Conservation (phyloP, 2,888 invertebrate genomes). For the Suillia variegata region DNA sequence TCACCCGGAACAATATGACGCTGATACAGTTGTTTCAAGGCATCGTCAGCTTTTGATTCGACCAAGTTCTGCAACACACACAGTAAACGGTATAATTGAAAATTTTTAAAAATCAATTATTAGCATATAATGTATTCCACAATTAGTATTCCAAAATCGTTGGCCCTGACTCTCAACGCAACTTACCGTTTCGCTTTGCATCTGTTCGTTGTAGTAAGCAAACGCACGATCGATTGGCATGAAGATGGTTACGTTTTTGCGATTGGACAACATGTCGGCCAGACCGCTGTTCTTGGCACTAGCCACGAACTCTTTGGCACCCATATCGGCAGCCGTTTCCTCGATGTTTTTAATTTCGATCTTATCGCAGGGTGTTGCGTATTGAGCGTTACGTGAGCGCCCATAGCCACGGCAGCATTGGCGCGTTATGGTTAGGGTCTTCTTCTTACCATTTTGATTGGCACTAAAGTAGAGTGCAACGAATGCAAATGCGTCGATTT, state of each 20-base stretch:
- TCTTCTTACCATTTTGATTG: constrained; percentile 66
- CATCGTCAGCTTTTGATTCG: constrained; percentile 51
- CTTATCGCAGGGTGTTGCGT: constrained; percentile 63
- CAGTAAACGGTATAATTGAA: constrained; percentile 9
- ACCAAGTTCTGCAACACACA: constrained; percentile 64
- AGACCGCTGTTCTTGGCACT: constrained; percentile 64
- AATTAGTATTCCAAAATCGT: neutral
- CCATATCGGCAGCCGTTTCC: constrained; percentile 66
- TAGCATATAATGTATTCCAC: neutral
- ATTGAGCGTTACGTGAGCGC: constrained; percentile 57
- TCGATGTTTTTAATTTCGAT: constrained; percentile 66
- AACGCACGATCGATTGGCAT: constrained; percentile 70
- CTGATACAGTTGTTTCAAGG: constrained; percentile 63
- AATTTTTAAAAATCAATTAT: too few species aligned
- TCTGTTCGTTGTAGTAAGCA: constrained; percentile 64
- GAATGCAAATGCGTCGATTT: constrained; percentile 1
- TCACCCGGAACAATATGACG: constrained; percentile 68
- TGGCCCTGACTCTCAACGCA: neutral
- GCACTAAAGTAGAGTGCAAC: constrained; percentile 59
- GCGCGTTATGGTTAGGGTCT: constrained; percentile 68
- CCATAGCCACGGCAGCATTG: constrained; percentile 74
- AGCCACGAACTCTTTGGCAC: constrained; percentile 66
- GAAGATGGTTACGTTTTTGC: constrained; percentile 67
- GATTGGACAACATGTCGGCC: constrained; percentile 60
- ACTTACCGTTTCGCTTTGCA: constrained; percentile 64